Conservation (phyloP, 2,888 invertebrate genomes). For the Ophion ellenae region DNA sequence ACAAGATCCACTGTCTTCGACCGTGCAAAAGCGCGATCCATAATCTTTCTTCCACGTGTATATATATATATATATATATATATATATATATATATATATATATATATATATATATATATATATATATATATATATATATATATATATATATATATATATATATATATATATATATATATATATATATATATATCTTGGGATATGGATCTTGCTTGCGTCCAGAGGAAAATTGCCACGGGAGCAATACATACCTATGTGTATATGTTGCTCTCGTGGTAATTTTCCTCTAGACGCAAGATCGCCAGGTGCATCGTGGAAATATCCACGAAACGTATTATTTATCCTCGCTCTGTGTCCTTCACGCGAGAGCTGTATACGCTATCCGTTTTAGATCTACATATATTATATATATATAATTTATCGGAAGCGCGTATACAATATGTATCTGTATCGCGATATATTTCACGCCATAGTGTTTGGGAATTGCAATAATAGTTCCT, state of each 20-base stretch:
- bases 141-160: too few relatives aligned
- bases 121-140: too few relatives aligned
- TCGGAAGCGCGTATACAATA: not conserved
- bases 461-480: constrained; percentile 13
- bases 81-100: too few relatives aligned
- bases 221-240: too few relatives aligned
- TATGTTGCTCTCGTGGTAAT: constrained; percentile 6
- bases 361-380: constrained; percentile 13
- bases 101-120: too few relatives aligned
- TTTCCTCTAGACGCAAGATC: constrained; percentile 31
- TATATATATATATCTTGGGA: too few relatives aligned
- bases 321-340: constrained; percentile 45
- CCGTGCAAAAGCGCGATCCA: constrained; percentile 19
- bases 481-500: constrained; percentile 30
- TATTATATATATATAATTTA: not conserved
- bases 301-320: constrained; percentile 49
- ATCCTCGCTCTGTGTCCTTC: constrained; percentile 29
- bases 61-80: too few relatives aligned
- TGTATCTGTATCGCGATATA: constrained; percentile 26
- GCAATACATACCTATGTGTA: too few relatives aligned
- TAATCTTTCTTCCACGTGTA: not conserved
- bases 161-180: too few relatives aligned
- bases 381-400: constrained; percentile 2
- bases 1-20: constrained; percentile 54
- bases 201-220: too few relatives aligned